Percentiles rank a stretch among this genome's conserved stretches.
Evolutionary conservation across 2,888 invertebrate genomes (phyloP).

Genomic region (Silvanus unidentatus): DNA sequence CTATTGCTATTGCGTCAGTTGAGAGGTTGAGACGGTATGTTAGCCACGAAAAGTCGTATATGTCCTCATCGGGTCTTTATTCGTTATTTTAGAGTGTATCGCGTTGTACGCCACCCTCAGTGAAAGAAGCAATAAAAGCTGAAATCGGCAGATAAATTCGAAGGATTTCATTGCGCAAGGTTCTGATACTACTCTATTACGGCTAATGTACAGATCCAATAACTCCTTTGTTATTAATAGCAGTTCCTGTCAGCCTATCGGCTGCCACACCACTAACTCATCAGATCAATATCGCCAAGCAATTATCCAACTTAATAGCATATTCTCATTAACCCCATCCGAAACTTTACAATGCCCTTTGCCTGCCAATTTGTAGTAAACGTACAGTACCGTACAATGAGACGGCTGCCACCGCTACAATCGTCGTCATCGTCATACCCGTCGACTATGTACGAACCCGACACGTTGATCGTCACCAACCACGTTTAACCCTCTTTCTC

Average conservation of each 20-base stretch:
- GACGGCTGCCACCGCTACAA: slow-evolving; percentile 7
- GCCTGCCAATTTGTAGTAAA: slow-evolving; percentile 25
- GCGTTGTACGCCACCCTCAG: slow-evolving; percentile 2
- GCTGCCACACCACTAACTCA: slow-evolving; percentile 38
- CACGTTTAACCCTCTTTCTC: not conserved
- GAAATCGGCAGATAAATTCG: slow-evolving; percentile 43
- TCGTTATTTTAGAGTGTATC: not conserved
- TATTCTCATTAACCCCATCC: slow-evolving; percentile 39
- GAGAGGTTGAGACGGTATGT: slow-evolving; percentile 9
- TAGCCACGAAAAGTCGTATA: slow-evolving; percentile 5
- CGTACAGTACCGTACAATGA: slow-evolving; percentile 12
- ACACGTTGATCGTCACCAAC: slow-evolving; percentile 6
- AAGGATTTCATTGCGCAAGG: slow-evolving; percentile 41
- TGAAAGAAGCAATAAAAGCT: slow-evolving; percentile 40
- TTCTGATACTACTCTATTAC: slow-evolving; percentile 41
- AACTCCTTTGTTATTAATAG: slow-evolving; percentile 43
- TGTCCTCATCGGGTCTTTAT: slow-evolving; percentile 1
- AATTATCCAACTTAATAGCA: slow-evolving; percentile 41
- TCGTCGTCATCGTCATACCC: slow-evolving; percentile 1
- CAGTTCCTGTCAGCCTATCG: slow-evolving; percentile 40
- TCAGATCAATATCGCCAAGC: slow-evolving; percentile 41
- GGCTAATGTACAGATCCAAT: slow-evolving; percentile 43
- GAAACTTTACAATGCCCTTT: slow-evolving; percentile 33
- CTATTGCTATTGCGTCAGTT: slow-evolving; percentile 11
- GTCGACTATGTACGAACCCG: not conserved